Percentiles rank a stretch among this genome's conserved stretches.
phyloP scores from a whole-genome alignment of 2,113 vertebrate species.

The Ascaphus truei region DNA sequence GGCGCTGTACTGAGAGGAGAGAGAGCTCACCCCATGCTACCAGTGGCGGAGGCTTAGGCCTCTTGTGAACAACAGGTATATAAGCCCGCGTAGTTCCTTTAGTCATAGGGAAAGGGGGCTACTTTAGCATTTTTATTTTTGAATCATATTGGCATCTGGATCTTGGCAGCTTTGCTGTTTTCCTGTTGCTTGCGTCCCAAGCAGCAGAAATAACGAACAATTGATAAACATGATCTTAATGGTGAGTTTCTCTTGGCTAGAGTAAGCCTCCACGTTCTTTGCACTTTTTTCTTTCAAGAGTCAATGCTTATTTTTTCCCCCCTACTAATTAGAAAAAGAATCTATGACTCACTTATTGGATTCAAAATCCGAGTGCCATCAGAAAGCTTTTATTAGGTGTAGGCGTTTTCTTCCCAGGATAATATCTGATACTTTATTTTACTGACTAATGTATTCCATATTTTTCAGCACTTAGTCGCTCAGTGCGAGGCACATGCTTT shows the following conservation, averaged over 20 bases:
- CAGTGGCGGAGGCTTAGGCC: too few relatives aligned
- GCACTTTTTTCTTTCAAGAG: conserved; percentile 16
- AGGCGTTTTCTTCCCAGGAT: conserved; percentile 26
- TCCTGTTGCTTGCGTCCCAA: background rate
- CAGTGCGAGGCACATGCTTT: background rate
- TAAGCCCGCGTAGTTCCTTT: too few relatives aligned
- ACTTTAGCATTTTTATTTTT: background rate
- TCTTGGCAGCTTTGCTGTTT: background rate
- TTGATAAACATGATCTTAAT: background rate
- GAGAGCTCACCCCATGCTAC: too few relatives aligned
- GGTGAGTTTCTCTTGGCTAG: background rate
- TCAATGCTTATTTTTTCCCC: conserved; percentile 28
- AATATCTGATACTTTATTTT: conserved; percentile 47
- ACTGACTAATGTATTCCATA: conserved; percentile 41
- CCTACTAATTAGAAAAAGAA: conserved; percentile 25
- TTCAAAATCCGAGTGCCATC: conserved; percentile 35
- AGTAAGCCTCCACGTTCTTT: background rate
- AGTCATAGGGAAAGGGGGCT: too few relatives aligned
- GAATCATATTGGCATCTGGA: background rate
- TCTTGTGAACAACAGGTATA: too few relatives aligned
- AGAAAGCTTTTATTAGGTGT: conserved; percentile 46
- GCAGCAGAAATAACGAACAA: background rate
- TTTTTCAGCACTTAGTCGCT: conserved; percentile 31
- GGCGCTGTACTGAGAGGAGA: too few relatives aligned
- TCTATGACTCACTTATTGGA: conserved; percentile 44